A percentile compares a stretch with the other conserved stretches of the same genome.
phyloP scores from a whole-genome alignment of 1,140 invertebrate genomes.

The Manduca sexta region DNA sequence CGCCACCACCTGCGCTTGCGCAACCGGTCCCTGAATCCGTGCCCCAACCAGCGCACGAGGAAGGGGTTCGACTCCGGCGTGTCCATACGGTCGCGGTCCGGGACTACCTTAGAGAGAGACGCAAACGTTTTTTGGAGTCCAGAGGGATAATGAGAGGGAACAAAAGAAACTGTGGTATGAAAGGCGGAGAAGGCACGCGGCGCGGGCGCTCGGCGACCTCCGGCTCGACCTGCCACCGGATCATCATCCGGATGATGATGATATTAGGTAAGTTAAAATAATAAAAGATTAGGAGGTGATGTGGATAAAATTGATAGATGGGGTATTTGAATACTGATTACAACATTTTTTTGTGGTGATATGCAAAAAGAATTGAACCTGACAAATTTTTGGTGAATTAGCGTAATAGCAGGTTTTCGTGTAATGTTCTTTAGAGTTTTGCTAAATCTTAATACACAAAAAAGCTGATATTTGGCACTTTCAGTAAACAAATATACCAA shows the following conservation, averaged over 20 bases:
- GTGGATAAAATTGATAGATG: no score
- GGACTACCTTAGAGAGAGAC: conserved; percentile 83
- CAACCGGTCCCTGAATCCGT: conserved; percentile 43
- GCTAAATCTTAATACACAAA: no score
- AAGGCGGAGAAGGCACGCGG: conserved; percentile 81
- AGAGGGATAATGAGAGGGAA: conserved; percentile 80
- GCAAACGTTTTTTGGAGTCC: conserved; percentile 85
- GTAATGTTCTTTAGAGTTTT: no score
- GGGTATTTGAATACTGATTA: no score
- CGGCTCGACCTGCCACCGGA: conserved; percentile 75
- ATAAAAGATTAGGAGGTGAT: no score
- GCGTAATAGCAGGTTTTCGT: no score
- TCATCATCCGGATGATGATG: conserved; percentile 73
- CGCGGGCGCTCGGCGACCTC: conserved; percentile 79
- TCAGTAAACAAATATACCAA: no score
- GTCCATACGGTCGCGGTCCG: conserved; percentile 57
- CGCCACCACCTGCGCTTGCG: conserved; percentile 34
- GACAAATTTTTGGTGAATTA: no score
- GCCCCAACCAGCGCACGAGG: conserved; percentile 57
- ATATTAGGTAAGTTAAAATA: conserved; percentile 68
- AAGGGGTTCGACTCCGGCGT: conserved; percentile 52
- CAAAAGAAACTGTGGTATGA: conserved; percentile 84
- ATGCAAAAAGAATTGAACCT: no score
- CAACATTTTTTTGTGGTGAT: no score
- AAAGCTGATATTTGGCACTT: no score